A percentile compares a stretch with the other conserved stretches of the same genome.
phyloP scores from a whole-genome alignment of 2,113 vertebrate species.

The Synodontis membranacea region DNA sequence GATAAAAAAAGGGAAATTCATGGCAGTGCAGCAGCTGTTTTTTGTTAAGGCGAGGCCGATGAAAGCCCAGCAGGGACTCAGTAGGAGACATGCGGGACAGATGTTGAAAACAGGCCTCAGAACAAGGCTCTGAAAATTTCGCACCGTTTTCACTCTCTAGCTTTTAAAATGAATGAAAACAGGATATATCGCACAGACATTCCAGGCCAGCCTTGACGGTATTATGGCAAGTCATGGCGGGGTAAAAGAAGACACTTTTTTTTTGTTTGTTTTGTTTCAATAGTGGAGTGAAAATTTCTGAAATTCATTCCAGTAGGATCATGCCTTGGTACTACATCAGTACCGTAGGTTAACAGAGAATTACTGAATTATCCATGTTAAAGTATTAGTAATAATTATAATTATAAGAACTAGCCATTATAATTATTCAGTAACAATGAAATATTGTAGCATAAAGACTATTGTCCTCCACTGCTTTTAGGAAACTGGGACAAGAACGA shows the following conservation, averaged over 20 bases:
- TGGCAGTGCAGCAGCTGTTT: conserved; percentile 31
- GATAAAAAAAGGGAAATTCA: conserved; percentile 28
- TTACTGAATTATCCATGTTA: neutral
- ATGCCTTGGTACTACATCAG: neutral
- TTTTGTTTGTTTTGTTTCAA: too few relatives aligned
- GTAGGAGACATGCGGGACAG: conserved; percentile 34
- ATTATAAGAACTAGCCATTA: neutral
- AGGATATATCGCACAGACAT: neutral
- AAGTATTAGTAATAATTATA: neutral
- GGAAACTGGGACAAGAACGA: neutral
- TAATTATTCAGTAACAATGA: neutral
- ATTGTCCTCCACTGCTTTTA: neutral
- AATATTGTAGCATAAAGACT: neutral
- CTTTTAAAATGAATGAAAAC: neutral
- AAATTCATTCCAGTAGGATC: neutral
- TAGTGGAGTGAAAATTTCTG: neutral
- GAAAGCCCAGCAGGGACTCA: conserved; percentile 5
- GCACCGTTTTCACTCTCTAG: neutral
- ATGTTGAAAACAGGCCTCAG: neutral
- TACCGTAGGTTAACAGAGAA: neutral
- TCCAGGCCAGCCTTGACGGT: too few relatives aligned
- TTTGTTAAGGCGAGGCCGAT: neutral
- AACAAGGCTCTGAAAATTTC: neutral
- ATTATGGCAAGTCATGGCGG: neutral
- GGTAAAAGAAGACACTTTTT: neutral